Evolutionary conservation across 2,113 vertebrate genomes (phyloP).

Genomic region (Corapipo altera): DNA sequence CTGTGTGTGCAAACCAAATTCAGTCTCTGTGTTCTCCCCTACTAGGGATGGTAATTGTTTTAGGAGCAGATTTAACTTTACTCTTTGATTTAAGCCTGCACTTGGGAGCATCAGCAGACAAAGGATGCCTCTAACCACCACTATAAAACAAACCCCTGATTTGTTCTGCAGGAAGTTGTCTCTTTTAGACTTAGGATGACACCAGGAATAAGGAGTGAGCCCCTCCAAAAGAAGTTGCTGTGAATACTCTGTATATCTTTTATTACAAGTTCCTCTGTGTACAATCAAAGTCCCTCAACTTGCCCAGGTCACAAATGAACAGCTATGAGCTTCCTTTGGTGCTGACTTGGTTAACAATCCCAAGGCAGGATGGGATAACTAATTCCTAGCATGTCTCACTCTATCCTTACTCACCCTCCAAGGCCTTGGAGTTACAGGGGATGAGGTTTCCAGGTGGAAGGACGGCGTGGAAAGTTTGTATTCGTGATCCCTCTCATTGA

Average conservation of each 20-base stretch:
- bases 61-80: background rate
- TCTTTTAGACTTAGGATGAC: background rate
- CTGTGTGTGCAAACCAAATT: background rate
- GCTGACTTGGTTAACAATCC: background rate
- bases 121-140: background rate
- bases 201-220: background rate
- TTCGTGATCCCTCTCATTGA: background rate
- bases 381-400: background rate
- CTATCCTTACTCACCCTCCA: background rate
- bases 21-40: rapidly evolving
- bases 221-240: background rate
- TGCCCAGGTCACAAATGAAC: background rate
- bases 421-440: rapidly evolving
- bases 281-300: background rate
- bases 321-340: background rate
- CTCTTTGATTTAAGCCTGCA: background rate
- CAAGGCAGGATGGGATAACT: background rate
- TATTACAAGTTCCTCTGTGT: background rate
- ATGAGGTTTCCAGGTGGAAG: background rate
- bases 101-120: background rate
- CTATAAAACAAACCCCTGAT: background rate
- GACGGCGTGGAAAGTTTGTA: background rate
- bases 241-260: background rate
- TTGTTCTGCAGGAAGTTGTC: background rate
- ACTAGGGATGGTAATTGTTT: background rate